phyloP scores from a whole-genome alignment of 2,888 invertebrate genomes.

The Mellilla xanthometata region DNA sequence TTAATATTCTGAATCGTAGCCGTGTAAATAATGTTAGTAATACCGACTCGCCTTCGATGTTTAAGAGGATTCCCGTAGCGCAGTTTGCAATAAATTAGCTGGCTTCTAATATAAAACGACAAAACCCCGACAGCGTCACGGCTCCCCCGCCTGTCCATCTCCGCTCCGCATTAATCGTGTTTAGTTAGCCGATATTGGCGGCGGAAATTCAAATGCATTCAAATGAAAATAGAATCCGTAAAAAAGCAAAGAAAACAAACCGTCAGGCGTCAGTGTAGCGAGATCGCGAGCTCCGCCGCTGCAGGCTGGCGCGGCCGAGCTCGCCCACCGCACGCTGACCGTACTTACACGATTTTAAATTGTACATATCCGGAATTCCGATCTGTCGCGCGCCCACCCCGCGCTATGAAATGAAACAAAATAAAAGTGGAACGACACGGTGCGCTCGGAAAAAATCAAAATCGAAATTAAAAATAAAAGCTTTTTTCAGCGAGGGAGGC shows the following conservation, averaged over 20 bases:
- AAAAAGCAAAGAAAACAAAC: constrained; percentile 81
- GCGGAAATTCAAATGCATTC: constrained; percentile 83
- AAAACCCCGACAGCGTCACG: constrained; percentile 71
- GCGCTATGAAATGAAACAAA: constrained; percentile 83
- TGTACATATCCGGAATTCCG: constrained; percentile 83
- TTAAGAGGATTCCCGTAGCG: constrained; percentile 66
- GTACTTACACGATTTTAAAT: constrained; percentile 83
- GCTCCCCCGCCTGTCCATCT: constrained; percentile 71
- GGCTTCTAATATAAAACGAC: constrained; percentile 81
- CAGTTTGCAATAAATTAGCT: constrained; percentile 81
- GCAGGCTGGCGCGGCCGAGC: constrained; percentile 36
- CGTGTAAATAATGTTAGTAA: constrained; percentile 46
- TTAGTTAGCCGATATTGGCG: constrained; percentile 83
- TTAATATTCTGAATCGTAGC: constrained; percentile 29
- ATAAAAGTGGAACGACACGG: constrained; percentile 76
- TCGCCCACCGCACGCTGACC: constrained; percentile 64
- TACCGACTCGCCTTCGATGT: constrained; percentile 46
- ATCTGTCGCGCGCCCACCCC: constrained; percentile 81
- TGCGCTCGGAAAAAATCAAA: constrained; percentile 79
- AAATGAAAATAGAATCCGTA: constrained; percentile 82
- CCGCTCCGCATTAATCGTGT: constrained; percentile 81
- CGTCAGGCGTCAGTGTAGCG: constrained; percentile 82
- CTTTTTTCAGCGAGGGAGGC: constrained; percentile 70
- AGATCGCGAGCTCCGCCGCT: constrained; percentile 50
- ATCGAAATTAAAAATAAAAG: constrained; percentile 82